These are phyloP conservation scores for Paramisgurnus dabryanus DNA, from an alignment of 2,113 vertebrate genomes.

Conservation along the genomic window DNA sequence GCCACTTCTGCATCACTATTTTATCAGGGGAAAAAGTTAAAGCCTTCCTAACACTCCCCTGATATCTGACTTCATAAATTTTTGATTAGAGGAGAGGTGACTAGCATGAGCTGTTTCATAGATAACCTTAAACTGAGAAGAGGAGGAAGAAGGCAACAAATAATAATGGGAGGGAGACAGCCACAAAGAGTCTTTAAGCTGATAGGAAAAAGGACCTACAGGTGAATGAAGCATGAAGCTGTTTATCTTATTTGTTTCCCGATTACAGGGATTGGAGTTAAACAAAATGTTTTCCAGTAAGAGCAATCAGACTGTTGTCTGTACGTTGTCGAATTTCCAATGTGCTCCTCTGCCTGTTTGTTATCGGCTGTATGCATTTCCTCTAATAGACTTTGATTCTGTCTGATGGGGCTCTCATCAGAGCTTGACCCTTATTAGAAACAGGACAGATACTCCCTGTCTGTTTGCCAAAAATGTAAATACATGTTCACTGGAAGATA, in stretches of 20 bases:
- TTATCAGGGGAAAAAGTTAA: conserved; percentile 38
- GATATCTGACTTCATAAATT: conserved; percentile 47
- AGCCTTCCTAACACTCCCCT: conserved; percentile 18
- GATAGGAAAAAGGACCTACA: conserved; percentile 31
- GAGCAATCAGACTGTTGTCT: conserved; percentile 43
- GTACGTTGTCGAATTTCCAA: conserved; percentile 40
- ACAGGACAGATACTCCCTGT: conserved; percentile 22
- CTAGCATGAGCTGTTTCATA: conserved; percentile 28
- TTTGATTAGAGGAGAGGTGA: conserved; percentile 46
- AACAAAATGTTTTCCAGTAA: conserved; percentile 44
- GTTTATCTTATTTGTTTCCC: conserved; percentile 47
- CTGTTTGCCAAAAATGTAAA: conserved; percentile 24
- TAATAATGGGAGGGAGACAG: neutral
- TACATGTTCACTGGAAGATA: conserved; percentile 20
- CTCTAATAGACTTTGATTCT: conserved; percentile 43
- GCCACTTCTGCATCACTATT: conserved; percentile 1
- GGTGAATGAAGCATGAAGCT: conserved; percentile 30
- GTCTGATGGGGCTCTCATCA: conserved; percentile 40
- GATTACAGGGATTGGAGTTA: conserved; percentile 43
- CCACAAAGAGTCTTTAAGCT: conserved; percentile 23
- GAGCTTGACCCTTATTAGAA: conserved; percentile 49
- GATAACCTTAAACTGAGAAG: conserved; percentile 26
- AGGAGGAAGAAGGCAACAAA: neutral
- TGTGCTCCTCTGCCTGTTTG: conserved; percentile 14
- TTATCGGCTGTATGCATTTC: conserved; percentile 33